A percentile compares a stretch with the other conserved stretches of the same genome.
Conservation (phyloP, 2,888 invertebrate genomes). For the Idaea dimidiata region DNA sequence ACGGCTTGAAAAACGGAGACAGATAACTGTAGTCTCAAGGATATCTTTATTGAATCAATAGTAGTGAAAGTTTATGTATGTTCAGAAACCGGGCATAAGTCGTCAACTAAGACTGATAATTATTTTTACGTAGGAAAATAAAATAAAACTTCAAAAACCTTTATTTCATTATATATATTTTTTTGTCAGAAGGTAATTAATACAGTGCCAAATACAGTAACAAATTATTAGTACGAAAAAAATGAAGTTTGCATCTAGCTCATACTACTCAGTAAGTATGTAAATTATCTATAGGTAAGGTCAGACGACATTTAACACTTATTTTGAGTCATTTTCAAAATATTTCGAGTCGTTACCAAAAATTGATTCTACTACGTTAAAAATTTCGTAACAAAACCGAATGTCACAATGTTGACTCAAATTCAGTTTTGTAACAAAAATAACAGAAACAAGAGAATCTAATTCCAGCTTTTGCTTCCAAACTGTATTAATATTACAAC, state of each 20-base stretch:
- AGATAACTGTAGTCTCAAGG: too few relatives aligned
- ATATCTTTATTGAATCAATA: too few relatives aligned
- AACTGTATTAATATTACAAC: slow-evolving; percentile 18
- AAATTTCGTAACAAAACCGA: not conserved
- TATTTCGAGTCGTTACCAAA: not conserved
- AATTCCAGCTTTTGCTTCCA: too few relatives aligned
- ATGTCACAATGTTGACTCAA: not conserved
- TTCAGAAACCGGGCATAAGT: too few relatives aligned
- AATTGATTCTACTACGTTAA: slow-evolving; percentile 42
- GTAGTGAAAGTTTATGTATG: too few relatives aligned
- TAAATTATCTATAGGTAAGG: slow-evolving; percentile 42
- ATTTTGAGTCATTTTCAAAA: not conserved
- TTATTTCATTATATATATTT: slow-evolving; percentile 75
- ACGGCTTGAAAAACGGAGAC: too few relatives aligned
- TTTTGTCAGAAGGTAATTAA: slow-evolving; percentile 81
- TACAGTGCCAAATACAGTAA: slow-evolving; percentile 80
- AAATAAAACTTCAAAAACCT: slow-evolving; percentile 66
- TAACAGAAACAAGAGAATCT: not conserved
- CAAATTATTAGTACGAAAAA: slow-evolving; percentile 79
- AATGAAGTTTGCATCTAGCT: slow-evolving; percentile 78
- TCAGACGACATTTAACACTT: slow-evolving; percentile 1
- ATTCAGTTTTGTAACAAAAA: slow-evolving; percentile 39
- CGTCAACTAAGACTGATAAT: too few relatives aligned
- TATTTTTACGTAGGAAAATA: slow-evolving; percentile 4
- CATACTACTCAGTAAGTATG: slow-evolving; percentile 70